Conservation (phyloP, 2,888 invertebrate species). For the Trichacis sp. region DNA sequence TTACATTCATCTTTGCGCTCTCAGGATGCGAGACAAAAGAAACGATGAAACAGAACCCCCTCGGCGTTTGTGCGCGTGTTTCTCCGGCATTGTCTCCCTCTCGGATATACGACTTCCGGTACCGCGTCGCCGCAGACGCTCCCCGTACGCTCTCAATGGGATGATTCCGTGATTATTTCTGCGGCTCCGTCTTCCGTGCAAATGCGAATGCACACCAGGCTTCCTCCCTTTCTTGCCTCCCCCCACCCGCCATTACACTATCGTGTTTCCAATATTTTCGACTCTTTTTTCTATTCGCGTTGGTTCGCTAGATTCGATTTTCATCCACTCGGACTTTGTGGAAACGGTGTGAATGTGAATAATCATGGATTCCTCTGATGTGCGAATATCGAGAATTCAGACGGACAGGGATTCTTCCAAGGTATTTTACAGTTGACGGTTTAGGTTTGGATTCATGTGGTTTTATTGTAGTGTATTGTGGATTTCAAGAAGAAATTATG, state of each 20-base stretch:
- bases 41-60: constrained; percentile 67
- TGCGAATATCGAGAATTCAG: too few relatives aligned
- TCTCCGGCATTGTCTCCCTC: constrained; percentile 64
- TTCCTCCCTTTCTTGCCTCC: constrained; percentile 17
- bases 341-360: too few relatives aligned
- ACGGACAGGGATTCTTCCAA: too few relatives aligned
- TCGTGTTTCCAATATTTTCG: constrained; percentile 5
- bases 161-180: constrained; percentile 62
- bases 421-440: too few relatives aligned
- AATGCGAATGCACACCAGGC: constrained; percentile 28
- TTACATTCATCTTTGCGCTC: constrained; percentile 61
- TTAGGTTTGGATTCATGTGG: too few relatives aligned
- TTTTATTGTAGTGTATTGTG: too few relatives aligned
- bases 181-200: constrained; percentile 49
- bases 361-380: too few relatives aligned
- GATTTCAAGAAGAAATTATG: too few relatives aligned
- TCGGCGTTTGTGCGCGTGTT: constrained; percentile 52
- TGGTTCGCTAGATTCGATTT: too few relatives aligned
- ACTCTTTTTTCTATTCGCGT: constrained; percentile 18
- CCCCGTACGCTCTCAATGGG: constrained; percentile 53
- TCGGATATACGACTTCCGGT: constrained; percentile 68
- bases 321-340: too few relatives aligned
- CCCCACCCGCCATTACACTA: constrained; percentile 10
- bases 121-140: constrained; percentile 58
- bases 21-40: constrained; percentile 69